Percentiles rank a stretch among this genome's conserved stretches.
Evolutionary conservation across 2,113 vertebrate species (phyloP).

Genomic region (Ailuropoda melanoleuca): DNA sequence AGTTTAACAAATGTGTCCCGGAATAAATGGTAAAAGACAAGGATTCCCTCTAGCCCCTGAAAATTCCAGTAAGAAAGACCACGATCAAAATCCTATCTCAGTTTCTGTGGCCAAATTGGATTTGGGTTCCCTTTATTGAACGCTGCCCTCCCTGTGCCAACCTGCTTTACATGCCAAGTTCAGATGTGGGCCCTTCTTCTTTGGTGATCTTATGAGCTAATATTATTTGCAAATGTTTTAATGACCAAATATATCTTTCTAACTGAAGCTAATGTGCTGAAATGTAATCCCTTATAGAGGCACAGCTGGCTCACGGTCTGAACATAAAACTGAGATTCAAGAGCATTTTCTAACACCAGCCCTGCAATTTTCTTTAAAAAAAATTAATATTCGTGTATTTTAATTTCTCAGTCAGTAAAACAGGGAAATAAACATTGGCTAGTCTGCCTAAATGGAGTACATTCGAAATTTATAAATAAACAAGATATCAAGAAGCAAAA

Average conservation of each 20-base stretch:
- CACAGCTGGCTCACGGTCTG: slow-evolving; percentile 52
- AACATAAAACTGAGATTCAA: slow-evolving; percentile 26
- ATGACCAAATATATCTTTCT: slow-evolving; percentile 30
- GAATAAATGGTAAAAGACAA: background rate
- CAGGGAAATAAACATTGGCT: slow-evolving; percentile 25
- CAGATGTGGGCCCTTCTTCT: background rate
- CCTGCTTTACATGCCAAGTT: background rate
- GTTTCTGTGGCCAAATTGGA: background rate
- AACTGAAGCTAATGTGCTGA: slow-evolving; percentile 39
- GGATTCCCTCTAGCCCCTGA: background rate
- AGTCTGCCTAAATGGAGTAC: slow-evolving; percentile 24
- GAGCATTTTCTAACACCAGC: slow-evolving; percentile 51
- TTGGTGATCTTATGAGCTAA: slow-evolving; percentile 8
- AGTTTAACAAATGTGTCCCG: background rate
- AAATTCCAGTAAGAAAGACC: slow-evolving; percentile 41
- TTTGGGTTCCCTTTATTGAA: slow-evolving; percentile 1
- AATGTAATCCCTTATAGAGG: background rate
- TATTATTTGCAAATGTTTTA: slow-evolving; percentile 60
- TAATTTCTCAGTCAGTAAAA: slow-evolving; percentile 52
- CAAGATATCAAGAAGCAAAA: slow-evolving; percentile 50
- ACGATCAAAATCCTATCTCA: slow-evolving; percentile 18
- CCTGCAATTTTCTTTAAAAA: slow-evolving; percentile 46
- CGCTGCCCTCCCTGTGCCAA: background rate
- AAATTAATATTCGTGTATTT: slow-evolving; percentile 47
- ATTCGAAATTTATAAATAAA: slow-evolving; percentile 59